Conservation (phyloP, 2,888 invertebrate species). For the Cryptops parisi region DNA sequence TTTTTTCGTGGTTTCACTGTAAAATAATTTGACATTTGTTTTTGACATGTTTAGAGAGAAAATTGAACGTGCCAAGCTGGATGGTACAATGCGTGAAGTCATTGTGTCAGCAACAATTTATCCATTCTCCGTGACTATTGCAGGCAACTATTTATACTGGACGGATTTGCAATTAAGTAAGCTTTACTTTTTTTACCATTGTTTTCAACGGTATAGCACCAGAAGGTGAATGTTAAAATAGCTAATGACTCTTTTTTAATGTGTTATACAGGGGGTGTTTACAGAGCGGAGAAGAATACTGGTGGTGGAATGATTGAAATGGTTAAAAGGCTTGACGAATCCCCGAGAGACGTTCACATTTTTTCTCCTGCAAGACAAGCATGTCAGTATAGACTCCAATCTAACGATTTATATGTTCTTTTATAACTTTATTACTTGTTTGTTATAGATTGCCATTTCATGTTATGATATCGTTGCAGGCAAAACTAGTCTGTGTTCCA, state of each 20-base stretch:
- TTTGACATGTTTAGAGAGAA: constrained; percentile 51
- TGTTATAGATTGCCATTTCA: not conserved
- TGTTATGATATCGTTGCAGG: constrained; percentile 13
- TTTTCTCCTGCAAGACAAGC: constrained; percentile 63
- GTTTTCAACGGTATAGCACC: not conserved
- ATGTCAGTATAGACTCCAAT: constrained; percentile 38
- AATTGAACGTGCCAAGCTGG: constrained; percentile 79
- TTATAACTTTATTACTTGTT: too few relatives aligned
- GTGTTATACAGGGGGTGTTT: constrained; percentile 51
- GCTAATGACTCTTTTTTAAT: not conserved
- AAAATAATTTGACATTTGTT: too few relatives aligned
- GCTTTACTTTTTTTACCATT: constrained; percentile 11
- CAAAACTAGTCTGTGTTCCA: constrained; percentile 59
- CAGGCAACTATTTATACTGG: constrained; percentile 86
- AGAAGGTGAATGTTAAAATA: constrained; percentile 9
- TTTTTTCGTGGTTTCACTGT: not conserved
- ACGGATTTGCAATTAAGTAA: constrained; percentile 74
- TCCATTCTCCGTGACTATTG: constrained; percentile 87
- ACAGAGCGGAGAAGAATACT: constrained; percentile 92
- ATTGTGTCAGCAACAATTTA: constrained; percentile 81
- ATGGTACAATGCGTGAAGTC: constrained; percentile 70
- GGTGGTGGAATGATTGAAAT: constrained; percentile 88
- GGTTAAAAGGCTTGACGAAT: constrained; percentile 81
- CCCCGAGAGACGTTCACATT: constrained; percentile 82
- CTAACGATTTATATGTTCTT: too few relatives aligned